Conservation (phyloP, 1,140 invertebrate genomes). For the Micrasema longulum region DNA sequence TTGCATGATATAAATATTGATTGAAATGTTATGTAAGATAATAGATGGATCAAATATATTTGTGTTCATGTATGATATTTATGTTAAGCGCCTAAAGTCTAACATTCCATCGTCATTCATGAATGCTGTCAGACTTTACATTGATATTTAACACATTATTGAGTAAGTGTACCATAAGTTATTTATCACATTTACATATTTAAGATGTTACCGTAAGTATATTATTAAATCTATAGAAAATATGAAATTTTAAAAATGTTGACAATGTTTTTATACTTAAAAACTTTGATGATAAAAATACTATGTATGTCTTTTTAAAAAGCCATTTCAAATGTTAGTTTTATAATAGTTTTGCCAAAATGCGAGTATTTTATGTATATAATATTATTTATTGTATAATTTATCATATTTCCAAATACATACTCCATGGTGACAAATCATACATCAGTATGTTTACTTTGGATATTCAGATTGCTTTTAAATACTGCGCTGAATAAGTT, state of each 20-base stretch:
- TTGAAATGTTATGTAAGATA: conserved; percentile 2
- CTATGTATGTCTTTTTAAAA: conserved; percentile 24
- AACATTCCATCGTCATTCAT: conserved; percentile 7
- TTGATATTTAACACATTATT: conserved; percentile 34
- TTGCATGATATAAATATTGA: not conserved
- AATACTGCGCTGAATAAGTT: no score
- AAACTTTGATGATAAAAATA: conserved; percentile 49
- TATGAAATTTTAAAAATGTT: conserved; percentile 54
- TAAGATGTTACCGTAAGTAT: conserved; percentile 51
- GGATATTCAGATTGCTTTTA: no score
- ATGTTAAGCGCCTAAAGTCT: conserved; percentile 1
- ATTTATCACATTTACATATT: conserved; percentile 42
- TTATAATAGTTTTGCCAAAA: no score
- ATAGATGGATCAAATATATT: conserved; percentile 14
- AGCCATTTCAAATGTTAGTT: no score
- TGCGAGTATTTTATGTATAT: no score
- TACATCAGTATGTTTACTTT: no score
- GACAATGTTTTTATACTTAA: conserved; percentile 55
- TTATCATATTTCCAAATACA: no score
- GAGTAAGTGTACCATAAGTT: conserved; percentile 28
- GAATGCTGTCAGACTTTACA: conserved; percentile 34
- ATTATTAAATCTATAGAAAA: conserved; percentile 54
- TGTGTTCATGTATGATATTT: conserved; percentile 17
- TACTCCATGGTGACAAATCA: no score
- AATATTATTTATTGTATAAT: no score